Evolutionary conservation across 2,888 invertebrate genomes (phyloP), one percentile per base, ranked within the genome.

Genomic region (Vannuccia rotundouncinata): DNA sequence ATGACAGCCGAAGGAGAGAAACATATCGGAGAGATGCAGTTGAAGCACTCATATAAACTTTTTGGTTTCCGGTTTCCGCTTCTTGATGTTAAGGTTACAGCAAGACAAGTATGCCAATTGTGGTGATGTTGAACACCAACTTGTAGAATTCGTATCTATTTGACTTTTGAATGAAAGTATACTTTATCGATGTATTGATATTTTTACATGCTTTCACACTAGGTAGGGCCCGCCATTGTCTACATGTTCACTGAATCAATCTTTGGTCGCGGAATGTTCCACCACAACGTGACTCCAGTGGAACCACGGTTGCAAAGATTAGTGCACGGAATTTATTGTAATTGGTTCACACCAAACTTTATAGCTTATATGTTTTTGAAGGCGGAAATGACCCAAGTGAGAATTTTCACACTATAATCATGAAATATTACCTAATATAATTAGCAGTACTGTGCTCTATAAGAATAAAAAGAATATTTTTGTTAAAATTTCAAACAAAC

Each of bases 271-370:
- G 90, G 89, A 13, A 90, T 92, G 76, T 91, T 93, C 29, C 86
- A 92, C 0, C 94, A 94, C 86, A 91, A 92, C 0, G 92, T 94
- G 0, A 93, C 93, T 0, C 95, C 95, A 0, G 84, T 93, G 0
- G 92, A 92, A 17, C 93, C 94, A 0, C 86, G 94, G 60, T 85
- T 92, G 0, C 94, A 94, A 86, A 91, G 90, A 82, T 92, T 94
- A 0, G 90, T 92, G 0, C 94, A 95, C 85, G 89, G 92, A n/a
- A 90, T 95, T 82, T 95, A 91, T 87, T 91, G 92, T 0, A 91
- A 92, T 74, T 85, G 86, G 79, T 84, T 85, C 0, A 85, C 90
- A 80, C 89, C 92, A 29, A 91, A 91, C 0, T 90, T 91, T 0
- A 89, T 92, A 2, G 91, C 92, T 0, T 92, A 91, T 78, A 86